Evolutionary conservation across 1,140 invertebrate genomes (phyloP), one percentile per base, ranked within the genome.

Genomic region (Eurosta solidaginis): DNA sequence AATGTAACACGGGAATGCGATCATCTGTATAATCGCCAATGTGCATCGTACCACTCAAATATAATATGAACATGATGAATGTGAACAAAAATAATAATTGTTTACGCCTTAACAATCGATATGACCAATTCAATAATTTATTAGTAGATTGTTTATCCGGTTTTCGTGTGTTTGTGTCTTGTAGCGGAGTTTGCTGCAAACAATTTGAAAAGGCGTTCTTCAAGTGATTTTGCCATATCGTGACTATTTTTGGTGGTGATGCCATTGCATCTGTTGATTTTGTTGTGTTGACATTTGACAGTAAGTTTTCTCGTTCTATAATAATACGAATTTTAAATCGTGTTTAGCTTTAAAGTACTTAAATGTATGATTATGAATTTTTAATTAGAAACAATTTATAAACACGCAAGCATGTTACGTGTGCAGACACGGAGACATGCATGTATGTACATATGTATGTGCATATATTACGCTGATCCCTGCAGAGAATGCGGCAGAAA

Each of bases 101-200:
- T 20, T 76, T 76, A 1, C 75, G 45, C 1, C 50, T 22, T 22
- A 76, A 6, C 29, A 74, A 2, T 22, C 73, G 40, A 74, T 47
- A 74, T n/a, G 73, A 45, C 73, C 73, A 74, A 42, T 47, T 74
- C 20, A 29, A 74, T 14, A 40, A 74, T 3, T 74, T 74, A n/a
- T 29, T 36, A 6, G 73, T 27, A 3, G 59, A 33, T 22, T n/a
- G 12, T 17, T n/a, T 68, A 33, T n/a, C 59, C 22, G 59, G 17
- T 22, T 68, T 68, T 29, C 33, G 7, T 10, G n/a, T 68, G 59
- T 40, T 68, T 3, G 59, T 20, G 59, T 40, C 17, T 6, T 7
- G n/a, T 20, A 40, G 59, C 9, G 40, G 7, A 9, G 59, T 10
- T 36, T 68, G 36, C 7, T 68, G 36, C 77, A 42, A 78, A 27